Base-by-base conservation (phyloP, 2,797 vertebrate species). In the Lacerta bilineata region DNA sequence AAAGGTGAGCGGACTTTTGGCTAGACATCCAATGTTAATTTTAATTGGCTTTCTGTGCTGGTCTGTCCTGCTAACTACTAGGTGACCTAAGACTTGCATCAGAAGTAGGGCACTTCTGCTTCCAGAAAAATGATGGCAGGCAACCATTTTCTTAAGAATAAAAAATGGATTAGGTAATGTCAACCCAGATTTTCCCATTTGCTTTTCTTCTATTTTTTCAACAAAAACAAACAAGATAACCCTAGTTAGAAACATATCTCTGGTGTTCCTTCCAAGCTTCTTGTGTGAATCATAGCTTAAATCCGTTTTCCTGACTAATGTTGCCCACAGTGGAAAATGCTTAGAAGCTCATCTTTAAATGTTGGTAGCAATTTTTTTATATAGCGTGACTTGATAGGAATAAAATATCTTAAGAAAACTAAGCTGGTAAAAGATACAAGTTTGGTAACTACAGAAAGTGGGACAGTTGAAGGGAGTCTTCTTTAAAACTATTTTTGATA, bases 261-360 rank as follows among this genome's bases (percentile, higher is more conserved):
- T 68, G 36, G 18, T 79, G n/a, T 86, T 94, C 77, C 81, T 88
- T 94, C 84, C 80, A 90, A 93, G 74, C 64, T 94, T 95, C 93
- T 90, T 71, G 69, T 86, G 2, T 94, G 93, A 93, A 92, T 95
- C 92, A 94, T 81, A 55, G 7, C 41, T 78, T 78, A 68, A 75
- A 69, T 68, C 20, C 69, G 87, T 88, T 93, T 55, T 71, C 85
- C 88, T 95, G 94, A 92, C 79, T 94, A 94, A 94, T 68, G 4
- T 89, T 90, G 77, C 89, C 89, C 87, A 93, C 92, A 90, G 87
- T 79, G 92, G 91, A 93, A 95, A 94, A 92, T 92, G 90, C 83
- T 83, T 79, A 39, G 88, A 86, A 75, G 88, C 93, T 89, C 1
- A 0, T 20, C 92, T 92, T 81, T 93, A 95, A 94, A 93, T 84